phyloP scores from a whole-genome alignment of 2,888 invertebrate genomes.

The Cryptocephalus moraei region DNA sequence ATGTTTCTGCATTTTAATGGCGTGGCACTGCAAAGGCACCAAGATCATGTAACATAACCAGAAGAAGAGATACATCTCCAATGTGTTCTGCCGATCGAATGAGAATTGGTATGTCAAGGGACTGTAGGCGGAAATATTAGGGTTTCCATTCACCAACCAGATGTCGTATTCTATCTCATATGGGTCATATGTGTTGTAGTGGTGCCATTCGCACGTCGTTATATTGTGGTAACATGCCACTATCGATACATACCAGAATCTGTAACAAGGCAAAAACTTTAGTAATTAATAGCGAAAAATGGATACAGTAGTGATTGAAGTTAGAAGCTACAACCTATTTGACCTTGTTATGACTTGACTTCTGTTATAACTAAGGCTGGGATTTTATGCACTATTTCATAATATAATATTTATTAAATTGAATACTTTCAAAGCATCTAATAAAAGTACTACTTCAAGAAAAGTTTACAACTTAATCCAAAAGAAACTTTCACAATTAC shows the following conservation, averaged over 20 bases:
- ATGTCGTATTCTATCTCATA: constrained; percentile 71
- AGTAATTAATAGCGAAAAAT: not conserved
- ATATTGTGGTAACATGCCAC: constrained; percentile 83
- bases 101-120: constrained; percentile 92
- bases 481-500: too few species aligned
- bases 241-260: constrained; percentile 94
- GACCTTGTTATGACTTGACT: too few species aligned
- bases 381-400: too few species aligned
- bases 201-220: constrained; percentile 74
- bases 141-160: constrained; percentile 94
- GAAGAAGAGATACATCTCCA: constrained; percentile 83
- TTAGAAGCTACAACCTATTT: too few species aligned
- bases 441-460: too few species aligned
- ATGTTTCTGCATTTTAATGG: constrained; percentile 79
- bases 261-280: constrained; percentile 33
- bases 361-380: too few species aligned
- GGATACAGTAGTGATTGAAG: too few species aligned
- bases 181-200: constrained; percentile 45
- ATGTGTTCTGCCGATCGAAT: constrained; percentile 82
- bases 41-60: constrained; percentile 74
- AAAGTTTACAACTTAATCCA: too few species aligned
- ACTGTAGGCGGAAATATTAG: constrained; percentile 76
- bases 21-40: constrained; percentile 84
- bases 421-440: too few species aligned
- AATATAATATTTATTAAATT: too few species aligned